These are phyloP conservation scores for Sula dactylatra DNA, from an alignment of 2,113 vertebrate species.

Conservation along the genomic window DNA sequence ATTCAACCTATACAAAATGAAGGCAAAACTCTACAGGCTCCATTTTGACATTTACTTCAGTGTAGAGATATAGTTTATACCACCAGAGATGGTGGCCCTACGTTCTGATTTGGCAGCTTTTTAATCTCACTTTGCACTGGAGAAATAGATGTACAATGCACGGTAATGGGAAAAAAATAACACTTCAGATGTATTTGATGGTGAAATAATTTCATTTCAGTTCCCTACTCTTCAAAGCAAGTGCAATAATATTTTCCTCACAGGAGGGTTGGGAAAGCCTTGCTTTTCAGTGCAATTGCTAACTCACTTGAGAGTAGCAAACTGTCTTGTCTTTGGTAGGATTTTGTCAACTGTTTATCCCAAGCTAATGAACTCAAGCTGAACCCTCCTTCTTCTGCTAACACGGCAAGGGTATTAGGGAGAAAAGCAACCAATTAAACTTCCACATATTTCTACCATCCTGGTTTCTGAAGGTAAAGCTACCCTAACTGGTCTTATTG, in stretches of 20 bases:
- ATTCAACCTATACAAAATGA: background rate
- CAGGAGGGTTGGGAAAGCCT: background rate
- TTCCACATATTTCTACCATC: background rate
- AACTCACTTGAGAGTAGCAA: background rate
- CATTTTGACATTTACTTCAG: background rate
- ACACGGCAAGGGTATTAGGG: background rate
- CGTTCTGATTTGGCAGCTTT: background rate
- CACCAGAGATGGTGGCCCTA: background rate
- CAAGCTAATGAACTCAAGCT: background rate
- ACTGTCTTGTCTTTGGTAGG: background rate
- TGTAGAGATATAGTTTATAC: background rate
- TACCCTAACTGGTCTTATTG: background rate
- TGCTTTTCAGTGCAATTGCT: background rate
- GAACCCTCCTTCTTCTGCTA: background rate
- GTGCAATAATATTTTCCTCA: background rate
- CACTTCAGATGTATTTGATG: background rate
- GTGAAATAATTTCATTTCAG: background rate
- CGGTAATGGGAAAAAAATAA: background rate
- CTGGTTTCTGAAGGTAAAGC: background rate
- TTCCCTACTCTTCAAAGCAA: background rate
- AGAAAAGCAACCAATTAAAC: background rate
- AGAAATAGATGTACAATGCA: background rate
- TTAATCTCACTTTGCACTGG: background rate
- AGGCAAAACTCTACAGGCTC: background rate
- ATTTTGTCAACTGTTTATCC: conserved; percentile 3